Base-by-base conservation (phyloP, 2,797 vertebrate species). In the Spinus pinus region DNA sequence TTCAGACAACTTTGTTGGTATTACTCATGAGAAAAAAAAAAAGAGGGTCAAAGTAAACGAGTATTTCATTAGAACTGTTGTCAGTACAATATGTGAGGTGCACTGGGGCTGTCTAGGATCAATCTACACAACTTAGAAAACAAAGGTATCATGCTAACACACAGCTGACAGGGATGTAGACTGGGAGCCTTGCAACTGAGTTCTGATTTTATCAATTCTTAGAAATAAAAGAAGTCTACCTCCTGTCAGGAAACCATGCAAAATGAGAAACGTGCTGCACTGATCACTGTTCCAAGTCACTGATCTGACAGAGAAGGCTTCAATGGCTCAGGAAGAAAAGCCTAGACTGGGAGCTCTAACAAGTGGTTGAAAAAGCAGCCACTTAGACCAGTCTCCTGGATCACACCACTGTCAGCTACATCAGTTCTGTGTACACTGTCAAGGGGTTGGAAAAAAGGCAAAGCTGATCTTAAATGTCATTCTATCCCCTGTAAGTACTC, bases 271-370 rank as follows among this genome's bases (percentile, higher is more conserved):
- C 42, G 31, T 25, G 6, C 50, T 33, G 57, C 64, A 64, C 67
- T 96, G 90, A 96, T 95, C 93, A 30, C 31, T 73, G 75, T 93
- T 96, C 94, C 96, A 94, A 89, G 64, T 41, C 93, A 67, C 64
- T 69, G 95, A 97, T 95, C 95, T 93, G 93, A 96, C 53, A 81
- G 44, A 60, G 35, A 33, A 51, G 12, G 57, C 46, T 84, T 80
- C 71, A 64, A 20, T 21, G 49, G 49, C 54, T 89, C 30, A 47
- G 44, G 66, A 94, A 89, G 70, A 31, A 73, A 82, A 81, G 77
- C 13, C 65, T 30, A 19, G 19, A 65, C 28, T 14, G 9, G 46
- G 46, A 53, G 7, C 15, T 73, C 42, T 50, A 69, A 84, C 22
- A 85, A 89, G 27, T 31, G 20, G 6, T 11, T 60, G 47, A 53